Conservation (phyloP, 2,888 invertebrate genomes). For the Cephonodes hylas region DNA sequence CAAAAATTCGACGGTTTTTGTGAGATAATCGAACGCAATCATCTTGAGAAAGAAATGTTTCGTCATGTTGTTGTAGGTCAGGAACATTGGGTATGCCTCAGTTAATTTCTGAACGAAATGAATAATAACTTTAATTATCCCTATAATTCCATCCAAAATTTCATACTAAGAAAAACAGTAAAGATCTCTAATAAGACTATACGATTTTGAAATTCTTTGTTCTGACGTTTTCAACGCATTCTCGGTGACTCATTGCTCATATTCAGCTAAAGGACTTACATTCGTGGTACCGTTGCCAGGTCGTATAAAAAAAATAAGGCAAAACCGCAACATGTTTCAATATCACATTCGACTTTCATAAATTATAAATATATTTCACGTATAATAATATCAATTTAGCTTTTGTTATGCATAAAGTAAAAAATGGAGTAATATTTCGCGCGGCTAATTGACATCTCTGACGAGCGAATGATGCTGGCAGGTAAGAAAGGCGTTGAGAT, state of each 20-base stretch:
- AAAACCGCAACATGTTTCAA: slow-evolving; percentile 3
- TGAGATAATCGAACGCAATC: neutral
- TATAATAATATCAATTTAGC: neutral
- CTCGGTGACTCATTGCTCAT: neutral
- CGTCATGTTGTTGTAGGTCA: neutral
- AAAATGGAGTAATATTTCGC: neutral
- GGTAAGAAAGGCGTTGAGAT: neutral
- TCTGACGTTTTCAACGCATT: neutral
- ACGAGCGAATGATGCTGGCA: neutral
- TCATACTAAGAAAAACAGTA: neutral
- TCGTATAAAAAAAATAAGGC: neutral
- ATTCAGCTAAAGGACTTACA: neutral
- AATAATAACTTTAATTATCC: too few relatives aligned
- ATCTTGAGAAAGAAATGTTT: neutral
- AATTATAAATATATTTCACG: slow-evolving; percentile 1
- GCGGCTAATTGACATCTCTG: neutral
- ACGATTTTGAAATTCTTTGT: neutral
- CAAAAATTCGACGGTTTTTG: neutral
- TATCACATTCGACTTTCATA: neutral
- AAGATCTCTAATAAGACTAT: neutral
- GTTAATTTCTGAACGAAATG: neutral
- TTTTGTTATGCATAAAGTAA: neutral
- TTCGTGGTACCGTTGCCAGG: neutral
- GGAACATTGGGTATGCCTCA: neutral
- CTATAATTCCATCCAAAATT: neutral